Evolutionary conservation across 2,888 invertebrate genomes (phyloP), one percentile per base, ranked within the genome.

Genomic region (Seira musarum): DNA sequence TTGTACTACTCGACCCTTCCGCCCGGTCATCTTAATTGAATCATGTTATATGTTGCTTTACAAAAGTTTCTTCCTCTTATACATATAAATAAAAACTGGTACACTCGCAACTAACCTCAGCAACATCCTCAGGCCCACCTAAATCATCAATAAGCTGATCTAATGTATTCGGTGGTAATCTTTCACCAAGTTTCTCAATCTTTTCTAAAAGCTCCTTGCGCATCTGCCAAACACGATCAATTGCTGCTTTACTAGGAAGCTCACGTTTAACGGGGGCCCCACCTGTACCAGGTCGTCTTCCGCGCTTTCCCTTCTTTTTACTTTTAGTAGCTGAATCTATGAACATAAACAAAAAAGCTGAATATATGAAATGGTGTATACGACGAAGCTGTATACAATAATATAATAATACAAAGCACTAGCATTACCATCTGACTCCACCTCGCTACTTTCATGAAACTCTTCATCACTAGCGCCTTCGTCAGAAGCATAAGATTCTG

Each of bases 101-200:
- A 35, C 17, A 63, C 5, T 17, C 21, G 21, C 17, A n/a, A 22
- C 46, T 22, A 81, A 93, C 93, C 92, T 99, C 99, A 0, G 99
- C 99, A 0, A 99, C 99, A 90, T 96, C 96, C 87, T 98, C 97
- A 0, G 98, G 96, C 0, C 99, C 99, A 66, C 99, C 99, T 10
- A 99, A 92, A 88, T 98, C 97, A 89, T 99, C 99, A 84, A 99
- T 99, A 13, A 99, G 91, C 89, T 99, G 98, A 91, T 99, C 99
- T 63, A 99, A 91, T 0, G 99, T 98, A 90, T 99, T 99, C 53
- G 98, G 95, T 5, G 99, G 99, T 85, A 99, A 90, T 22, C 92
- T 92, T 0, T 94, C 93, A 3, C 98, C 98, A 1, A 99, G 90
- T 25, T 92, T 90, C 89, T 99, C 98, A 78, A 99, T 94, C 88